Conservation (phyloP, 2,888 invertebrate species). For the Arrhopalites spinosus region DNA sequence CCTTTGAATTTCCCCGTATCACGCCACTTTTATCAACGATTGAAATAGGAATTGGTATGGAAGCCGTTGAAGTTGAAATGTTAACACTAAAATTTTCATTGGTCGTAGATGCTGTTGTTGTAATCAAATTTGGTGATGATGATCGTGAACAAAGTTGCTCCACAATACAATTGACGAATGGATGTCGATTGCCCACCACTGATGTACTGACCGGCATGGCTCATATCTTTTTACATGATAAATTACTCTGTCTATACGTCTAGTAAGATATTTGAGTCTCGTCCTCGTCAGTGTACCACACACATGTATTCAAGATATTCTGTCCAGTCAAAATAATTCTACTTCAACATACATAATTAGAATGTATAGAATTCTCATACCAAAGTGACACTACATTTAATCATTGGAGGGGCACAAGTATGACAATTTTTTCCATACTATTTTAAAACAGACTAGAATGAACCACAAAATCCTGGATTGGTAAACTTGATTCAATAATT, state of each 20-base stretch:
- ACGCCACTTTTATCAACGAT: conserved; percentile 24
- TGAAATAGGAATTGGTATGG: conserved; percentile 26
- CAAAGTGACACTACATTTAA: background rate
- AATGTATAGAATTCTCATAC: background rate
- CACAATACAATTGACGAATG: conserved; percentile 31
- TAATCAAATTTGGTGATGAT: conserved; percentile 21
- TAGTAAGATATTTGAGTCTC: background rate
- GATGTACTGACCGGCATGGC: conserved; percentile 35
- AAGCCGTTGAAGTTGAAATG: background rate
- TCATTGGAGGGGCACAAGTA: background rate
- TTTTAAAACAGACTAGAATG: no score
- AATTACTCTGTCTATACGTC: background rate
- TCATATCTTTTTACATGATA: conserved; percentile 22
- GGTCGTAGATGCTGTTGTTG: background rate
- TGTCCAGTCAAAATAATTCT: background rate
- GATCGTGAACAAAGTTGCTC: conserved; percentile 24
- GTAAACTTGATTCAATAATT: no score
- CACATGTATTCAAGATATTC: background rate
- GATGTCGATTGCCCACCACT: conserved; percentile 25
- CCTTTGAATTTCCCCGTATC: background rate
- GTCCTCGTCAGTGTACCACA: background rate
- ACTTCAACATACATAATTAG: background rate
- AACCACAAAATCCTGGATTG: no score
- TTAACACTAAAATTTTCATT: conserved; percentile 12
- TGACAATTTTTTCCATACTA: no score